A percentile compares a stretch with the other conserved stretches of the same genome.
Evolutionary conservation across 2,797 vertebrate species (phyloP).

Genomic region (Lophura swinhoii): DNA sequence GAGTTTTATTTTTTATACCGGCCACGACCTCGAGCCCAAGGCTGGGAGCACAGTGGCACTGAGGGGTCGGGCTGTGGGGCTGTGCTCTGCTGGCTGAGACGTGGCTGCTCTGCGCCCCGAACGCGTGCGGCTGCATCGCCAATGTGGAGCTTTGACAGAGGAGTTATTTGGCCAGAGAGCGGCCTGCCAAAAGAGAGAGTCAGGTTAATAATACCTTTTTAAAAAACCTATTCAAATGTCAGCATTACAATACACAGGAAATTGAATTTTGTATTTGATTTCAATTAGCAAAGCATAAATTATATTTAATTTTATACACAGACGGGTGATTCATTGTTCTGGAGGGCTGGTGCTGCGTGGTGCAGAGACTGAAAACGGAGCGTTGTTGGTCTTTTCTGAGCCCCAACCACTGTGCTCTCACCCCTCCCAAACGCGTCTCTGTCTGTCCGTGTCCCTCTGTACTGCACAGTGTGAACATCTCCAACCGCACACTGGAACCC

Average conservation of each 20-base stretch:
- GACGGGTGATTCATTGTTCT: slow-evolving; percentile 69
- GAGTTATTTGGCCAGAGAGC: slow-evolving; percentile 14
- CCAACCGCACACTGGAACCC: not conserved
- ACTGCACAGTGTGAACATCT: not conserved
- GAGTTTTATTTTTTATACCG: slow-evolving; percentile 64
- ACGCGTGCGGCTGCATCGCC: not conserved
- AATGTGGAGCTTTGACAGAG: not conserved
- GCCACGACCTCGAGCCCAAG: not conserved
- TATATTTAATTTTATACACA: slow-evolving; percentile 76
- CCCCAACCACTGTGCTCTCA: too few species aligned
- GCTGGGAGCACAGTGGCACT: not conserved
- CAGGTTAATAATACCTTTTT: slow-evolving; percentile 53
- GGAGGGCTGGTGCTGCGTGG: slow-evolving; percentile 50
- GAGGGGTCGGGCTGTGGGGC: not conserved
- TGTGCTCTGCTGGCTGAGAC: not conserved
- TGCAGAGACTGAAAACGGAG: slow-evolving; percentile 18
- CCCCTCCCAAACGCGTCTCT: too few species aligned
- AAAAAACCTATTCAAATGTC: slow-evolving; percentile 51
- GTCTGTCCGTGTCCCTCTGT: not conserved
- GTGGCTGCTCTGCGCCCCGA: not conserved
- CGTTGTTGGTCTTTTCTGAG: too few species aligned
- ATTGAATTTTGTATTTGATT: slow-evolving; percentile 81
- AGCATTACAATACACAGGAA: slow-evolving; percentile 64
- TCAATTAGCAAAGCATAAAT: slow-evolving; percentile 82
- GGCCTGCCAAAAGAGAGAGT: slow-evolving; percentile 25